These are phyloP conservation scores for Taphrorychus bicolor DNA, from an alignment of 2,888 invertebrate species.

Conservation along the genomic window DNA sequence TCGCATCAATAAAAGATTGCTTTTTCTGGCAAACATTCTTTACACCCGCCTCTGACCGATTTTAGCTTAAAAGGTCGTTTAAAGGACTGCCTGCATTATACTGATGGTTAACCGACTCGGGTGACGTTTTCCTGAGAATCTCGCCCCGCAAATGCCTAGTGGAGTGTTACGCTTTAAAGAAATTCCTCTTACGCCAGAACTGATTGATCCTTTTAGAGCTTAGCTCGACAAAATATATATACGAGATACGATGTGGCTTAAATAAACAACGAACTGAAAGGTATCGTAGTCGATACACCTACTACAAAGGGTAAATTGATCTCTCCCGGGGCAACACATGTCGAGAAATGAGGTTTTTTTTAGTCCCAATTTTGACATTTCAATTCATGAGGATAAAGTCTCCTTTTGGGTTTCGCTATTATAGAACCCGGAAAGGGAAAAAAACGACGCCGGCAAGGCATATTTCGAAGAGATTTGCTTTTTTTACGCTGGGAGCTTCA, in stretches of 20 bases:
- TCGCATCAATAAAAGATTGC: no score
- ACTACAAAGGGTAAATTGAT: no score
- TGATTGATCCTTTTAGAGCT: not conserved
- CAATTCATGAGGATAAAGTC: not conserved
- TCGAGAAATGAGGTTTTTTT: no score
- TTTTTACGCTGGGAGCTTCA: constrained; percentile 17
- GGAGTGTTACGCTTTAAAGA: constrained; percentile 35
- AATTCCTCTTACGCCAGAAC: constrained; percentile 26
- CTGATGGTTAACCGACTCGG: constrained; percentile 23
- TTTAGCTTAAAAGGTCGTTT: constrained; percentile 4
- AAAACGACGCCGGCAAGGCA: constrained; percentile 11
- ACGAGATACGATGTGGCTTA: no score
- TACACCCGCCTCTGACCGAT: not conserved
- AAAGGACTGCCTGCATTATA: constrained; percentile 19
- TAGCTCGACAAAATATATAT: no score
- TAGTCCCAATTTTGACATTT: not conserved
- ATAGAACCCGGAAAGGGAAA: not conserved
- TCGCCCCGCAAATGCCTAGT: constrained; percentile 34
- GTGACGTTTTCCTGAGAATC: constrained; percentile 24
- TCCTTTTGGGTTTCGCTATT: not conserved
- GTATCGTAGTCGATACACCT: no score
- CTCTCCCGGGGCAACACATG: no score
- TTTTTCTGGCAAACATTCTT: not conserved
- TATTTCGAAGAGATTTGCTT: constrained; percentile 18
- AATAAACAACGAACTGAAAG: no score